Percentiles rank a stretch among this genome's conserved stretches.
Evolutionary conservation across 2,888 invertebrate species (phyloP).

Genomic region (Eurois occulta): DNA sequence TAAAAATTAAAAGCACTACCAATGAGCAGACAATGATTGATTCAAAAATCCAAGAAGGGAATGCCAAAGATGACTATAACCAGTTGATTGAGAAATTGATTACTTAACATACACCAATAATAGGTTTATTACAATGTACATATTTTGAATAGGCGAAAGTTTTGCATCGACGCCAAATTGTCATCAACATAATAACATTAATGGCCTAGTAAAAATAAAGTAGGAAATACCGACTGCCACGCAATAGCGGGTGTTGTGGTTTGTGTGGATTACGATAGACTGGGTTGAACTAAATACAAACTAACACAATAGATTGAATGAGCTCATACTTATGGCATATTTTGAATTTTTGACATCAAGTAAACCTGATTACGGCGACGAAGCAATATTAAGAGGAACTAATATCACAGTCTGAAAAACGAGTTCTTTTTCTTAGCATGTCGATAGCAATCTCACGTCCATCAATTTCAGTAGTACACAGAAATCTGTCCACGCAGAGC

Average conservation of each 20-base stretch:
- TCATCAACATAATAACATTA: slow-evolving; percentile 19
- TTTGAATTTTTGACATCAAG: neutral
- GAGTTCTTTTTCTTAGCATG: neutral
- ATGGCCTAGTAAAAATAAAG: slow-evolving; percentile 27
- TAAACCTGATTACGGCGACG: too few species aligned
- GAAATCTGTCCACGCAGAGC: neutral
- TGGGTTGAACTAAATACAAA: slow-evolving; percentile 2
- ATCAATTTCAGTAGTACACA: neutral
- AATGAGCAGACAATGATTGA: neutral
- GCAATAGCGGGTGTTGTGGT: slow-evolving; percentile 24
- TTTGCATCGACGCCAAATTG: slow-evolving; percentile 36
- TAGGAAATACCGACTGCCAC: slow-evolving; percentile 32
- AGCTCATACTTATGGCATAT: neutral
- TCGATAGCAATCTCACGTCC: neutral
- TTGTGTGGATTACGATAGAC: slow-evolving; percentile 27
- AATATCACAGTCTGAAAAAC: neutral
- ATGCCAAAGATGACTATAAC: neutral
- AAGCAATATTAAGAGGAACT: too few species aligned
- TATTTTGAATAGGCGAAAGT: slow-evolving; percentile 29
- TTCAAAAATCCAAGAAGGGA: neutral
- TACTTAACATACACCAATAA: slow-evolving; percentile 10
- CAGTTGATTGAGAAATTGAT: slow-evolving; percentile 2
- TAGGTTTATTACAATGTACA: slow-evolving; percentile 25
- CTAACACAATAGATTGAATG: slow-evolving; percentile 3
- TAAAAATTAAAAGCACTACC: neutral